Evolutionary conservation across 2,113 vertebrate genomes (phyloP), one percentile per base, ranked within the genome.

Genomic region (Telmatochromis sp.): DNA sequence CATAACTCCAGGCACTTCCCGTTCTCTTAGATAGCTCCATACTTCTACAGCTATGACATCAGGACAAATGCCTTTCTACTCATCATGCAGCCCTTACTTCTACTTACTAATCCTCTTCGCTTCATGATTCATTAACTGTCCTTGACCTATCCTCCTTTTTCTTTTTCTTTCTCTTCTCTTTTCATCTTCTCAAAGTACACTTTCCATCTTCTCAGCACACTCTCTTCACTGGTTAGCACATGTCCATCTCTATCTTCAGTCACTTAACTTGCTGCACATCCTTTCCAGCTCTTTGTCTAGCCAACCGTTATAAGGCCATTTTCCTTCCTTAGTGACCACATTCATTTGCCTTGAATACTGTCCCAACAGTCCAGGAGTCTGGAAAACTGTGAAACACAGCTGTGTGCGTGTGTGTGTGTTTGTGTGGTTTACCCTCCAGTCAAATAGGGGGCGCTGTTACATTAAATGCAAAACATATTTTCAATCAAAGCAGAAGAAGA

Each of bases 401-500:
- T 70, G 65, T 4, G 35, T 40, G 1, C 11, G 60, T 37, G 19
- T 1, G 23, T 58, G 23, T 58, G 2, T 3, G 33, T 47, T 19
- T 47, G 1, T 82, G 31, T n/a, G 1, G 11, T 37, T 55, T 4
- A 2, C 13, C 0, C 5, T 51, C 23, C 75, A 2, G 2, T 10
- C 63, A 70, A 12, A 1, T 15, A 35, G 83, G 79, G 6, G 82
- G 87, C 89, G 89, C 88, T 83, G 65, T 88, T 2, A 6, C 5
- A 4, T 3, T 2, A 47, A 3, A 3, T 2, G 6, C 13, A 31
- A 37, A 26, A 17, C 3, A 4, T 42, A 5, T 1, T 78, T 51
- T 33, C 26, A 70, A 47, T 5, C 1, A 15, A 7, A 19, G 35
- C 13, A 81, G 91, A 94, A 92, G 90, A 92, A 94, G 91, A 86